These are phyloP conservation scores for Hassar affinis DNA, from an alignment of 2,113 vertebrate genomes.

Conservation along the genomic window DNA sequence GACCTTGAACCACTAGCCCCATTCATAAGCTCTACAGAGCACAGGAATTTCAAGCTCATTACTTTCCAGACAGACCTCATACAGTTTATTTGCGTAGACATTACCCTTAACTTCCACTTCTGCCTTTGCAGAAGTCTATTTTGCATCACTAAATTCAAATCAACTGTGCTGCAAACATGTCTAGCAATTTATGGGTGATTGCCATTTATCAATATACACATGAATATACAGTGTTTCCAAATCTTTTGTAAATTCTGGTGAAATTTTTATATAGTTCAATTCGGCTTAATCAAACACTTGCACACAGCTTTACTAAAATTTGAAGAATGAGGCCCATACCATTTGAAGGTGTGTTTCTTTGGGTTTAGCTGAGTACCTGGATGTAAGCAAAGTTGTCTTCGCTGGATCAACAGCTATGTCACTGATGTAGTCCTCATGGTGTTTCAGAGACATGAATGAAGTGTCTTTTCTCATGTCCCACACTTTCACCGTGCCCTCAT, in stretches of 20 bases:
- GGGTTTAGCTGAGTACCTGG: conserved; percentile 74
- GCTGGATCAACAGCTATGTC: conserved; percentile 81
- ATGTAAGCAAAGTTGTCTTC: conserved; percentile 84
- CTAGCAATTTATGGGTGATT: neutral
- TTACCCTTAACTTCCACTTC: neutral
- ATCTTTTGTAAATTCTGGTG: neutral
- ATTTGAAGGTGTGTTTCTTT: neutral
- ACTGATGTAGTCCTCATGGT: conserved; percentile 95
- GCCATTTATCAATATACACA: neutral
- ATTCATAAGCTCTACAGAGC: too few relatives aligned
- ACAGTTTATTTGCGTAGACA: neutral
- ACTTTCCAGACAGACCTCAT: too few relatives aligned
- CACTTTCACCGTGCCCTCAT: conserved; percentile 82
- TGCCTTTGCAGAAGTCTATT: neutral
- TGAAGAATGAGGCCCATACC: neutral
- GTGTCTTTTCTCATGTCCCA: conserved; percentile 91
- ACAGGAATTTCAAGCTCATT: too few relatives aligned
- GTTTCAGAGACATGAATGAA: conserved; percentile 83
- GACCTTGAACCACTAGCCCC: too few relatives aligned
- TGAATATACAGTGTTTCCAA: neutral
- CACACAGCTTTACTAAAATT: neutral
- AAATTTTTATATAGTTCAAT: neutral
- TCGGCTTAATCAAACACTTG: neutral
- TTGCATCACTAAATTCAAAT: too few relatives aligned
- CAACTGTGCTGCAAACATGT: too few relatives aligned